Evolutionary conservation across 1,140 invertebrate genomes (phyloP).

Genomic region (Heliothis virescens): DNA sequence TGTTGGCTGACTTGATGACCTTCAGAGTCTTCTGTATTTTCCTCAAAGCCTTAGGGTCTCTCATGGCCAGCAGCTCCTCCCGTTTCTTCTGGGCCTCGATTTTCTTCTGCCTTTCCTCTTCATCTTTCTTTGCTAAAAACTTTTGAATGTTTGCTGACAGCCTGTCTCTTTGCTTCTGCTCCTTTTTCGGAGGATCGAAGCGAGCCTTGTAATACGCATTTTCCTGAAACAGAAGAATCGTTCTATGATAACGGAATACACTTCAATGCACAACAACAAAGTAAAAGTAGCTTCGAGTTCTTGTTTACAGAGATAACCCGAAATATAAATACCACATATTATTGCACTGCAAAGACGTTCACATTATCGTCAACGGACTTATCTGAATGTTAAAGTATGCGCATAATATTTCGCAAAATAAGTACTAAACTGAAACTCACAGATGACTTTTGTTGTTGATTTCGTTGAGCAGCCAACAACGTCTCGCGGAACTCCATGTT

Average conservation of each 20-base stretch:
- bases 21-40: conserved; percentile 89
- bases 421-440: conserved; percentile 70
- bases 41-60: conserved; percentile 91
- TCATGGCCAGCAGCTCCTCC: conserved; percentile 89
- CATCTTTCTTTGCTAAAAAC: conserved; percentile 93
- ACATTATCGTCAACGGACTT: background rate
- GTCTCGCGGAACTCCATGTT: conserved; percentile 84
- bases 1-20: conserved; percentile 95
- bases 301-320: background rate
- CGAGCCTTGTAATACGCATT: conserved; percentile 90
- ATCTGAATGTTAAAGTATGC: conserved; percentile 25
- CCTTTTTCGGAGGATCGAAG: conserved; percentile 93
- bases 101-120: conserved; percentile 90
- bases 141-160: conserved; percentile 93
- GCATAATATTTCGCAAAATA: conserved; percentile 62
- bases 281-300: background rate
- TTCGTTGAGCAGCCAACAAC: conserved; percentile 80
- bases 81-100: conserved; percentile 89
- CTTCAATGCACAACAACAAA: conserved; percentile 33
- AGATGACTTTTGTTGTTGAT: conserved; percentile 85
- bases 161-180: conserved; percentile 88
- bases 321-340: background rate
- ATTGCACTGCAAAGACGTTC: background rate
- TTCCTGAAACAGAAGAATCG: conserved; percentile 65
- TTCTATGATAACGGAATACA: background rate